Evolutionary conservation across 1,140 invertebrate species (phyloP).

Genomic region (Drosophila ogumai): DNA sequence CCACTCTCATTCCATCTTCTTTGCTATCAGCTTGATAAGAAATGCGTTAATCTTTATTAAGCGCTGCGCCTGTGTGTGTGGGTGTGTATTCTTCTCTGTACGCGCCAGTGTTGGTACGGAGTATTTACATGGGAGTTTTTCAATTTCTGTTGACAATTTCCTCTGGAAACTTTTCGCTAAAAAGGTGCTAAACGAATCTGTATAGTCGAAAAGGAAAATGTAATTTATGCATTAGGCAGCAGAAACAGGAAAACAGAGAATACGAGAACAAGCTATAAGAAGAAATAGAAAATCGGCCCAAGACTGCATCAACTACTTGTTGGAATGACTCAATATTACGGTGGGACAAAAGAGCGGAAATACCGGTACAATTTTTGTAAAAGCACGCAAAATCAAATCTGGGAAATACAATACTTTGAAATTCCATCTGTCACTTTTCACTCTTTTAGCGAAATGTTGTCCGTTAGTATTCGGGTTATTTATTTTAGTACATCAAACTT

Average conservation of each 20-base stretch:
- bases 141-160: conserved; percentile 65
- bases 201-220: conserved; percentile 49
- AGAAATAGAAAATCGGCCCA: conserved; percentile 27
- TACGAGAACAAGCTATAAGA: conserved; percentile 37
- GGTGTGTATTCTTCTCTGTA: conserved; percentile 9
- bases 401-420: not conserved
- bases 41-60: conserved; percentile 83
- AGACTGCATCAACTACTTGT: conserved; percentile 62
- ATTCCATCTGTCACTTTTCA: too few species aligned
- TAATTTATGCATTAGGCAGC: conserved; percentile 59
- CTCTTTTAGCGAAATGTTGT: too few species aligned
- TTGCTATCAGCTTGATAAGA: conserved; percentile 78
- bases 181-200: conserved; percentile 38
- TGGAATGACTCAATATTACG: conserved; percentile 62
- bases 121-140: conserved; percentile 57
- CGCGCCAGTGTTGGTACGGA: conserved; percentile 18
- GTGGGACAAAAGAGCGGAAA: conserved; percentile 33
- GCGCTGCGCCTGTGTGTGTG: conserved; percentile 45
- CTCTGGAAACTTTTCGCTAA: conserved; percentile 56
- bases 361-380: conserved; percentile 13
- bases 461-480: too few species aligned
- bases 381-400: not conserved
- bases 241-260: conserved; percentile 61
- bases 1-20: conserved; percentile 31
- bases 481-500: too few species aligned